Evolutionary conservation across 2,797 vertebrate genomes (phyloP), one percentile per base, ranked within the genome.

Genomic region (Argya squamiceps): DNA sequence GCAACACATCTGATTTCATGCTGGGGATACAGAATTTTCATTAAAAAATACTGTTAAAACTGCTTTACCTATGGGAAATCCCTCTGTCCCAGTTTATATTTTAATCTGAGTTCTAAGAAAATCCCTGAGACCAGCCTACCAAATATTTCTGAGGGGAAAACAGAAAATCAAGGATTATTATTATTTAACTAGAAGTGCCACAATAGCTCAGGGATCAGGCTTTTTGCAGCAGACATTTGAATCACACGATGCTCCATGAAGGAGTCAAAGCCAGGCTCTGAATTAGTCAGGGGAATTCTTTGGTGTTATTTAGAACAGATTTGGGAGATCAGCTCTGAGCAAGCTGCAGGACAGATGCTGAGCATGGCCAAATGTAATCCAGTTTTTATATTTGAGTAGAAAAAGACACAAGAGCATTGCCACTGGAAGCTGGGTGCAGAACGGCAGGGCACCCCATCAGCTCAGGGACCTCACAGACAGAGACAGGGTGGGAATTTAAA

Each of bases 41-140:
- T 84, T 56, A 50, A 67, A 93, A 92, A 78, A 39, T 29, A 53
- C 15, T 37, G 49, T 27, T 37, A 58, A 65, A 79, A 83, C 55
- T 68, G 34, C 46, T 92, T 92, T 76, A 87, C 71, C 78, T 93
- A 59, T 83, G 79, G 64, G 60, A 95, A 96, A 89, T 70, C 63
- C 53, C 41, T 70, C 64, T 74, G 34, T 24, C 75, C 63, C 56
- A 76, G 27, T 71, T 91, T 92, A 37, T 58, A 77, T 63, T 84
- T 92, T 94, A 92, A 94, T 92, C 68, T 37, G 56, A 78, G 50
- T 88, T 92, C 82, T 60, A 92, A 79, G 79, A 96, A 95, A 95
- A 93, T 92, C 87, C 67, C 59, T 0, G 5, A 63, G 69, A 86
- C 90, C 55, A 81, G 86, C 17, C 59, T 86, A 69, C 29, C 50